A percentile compares a stretch with the other conserved stretches of the same genome.
Conservation (phyloP, 2,113 vertebrate genomes). For the Osmerus mordax region DNA sequence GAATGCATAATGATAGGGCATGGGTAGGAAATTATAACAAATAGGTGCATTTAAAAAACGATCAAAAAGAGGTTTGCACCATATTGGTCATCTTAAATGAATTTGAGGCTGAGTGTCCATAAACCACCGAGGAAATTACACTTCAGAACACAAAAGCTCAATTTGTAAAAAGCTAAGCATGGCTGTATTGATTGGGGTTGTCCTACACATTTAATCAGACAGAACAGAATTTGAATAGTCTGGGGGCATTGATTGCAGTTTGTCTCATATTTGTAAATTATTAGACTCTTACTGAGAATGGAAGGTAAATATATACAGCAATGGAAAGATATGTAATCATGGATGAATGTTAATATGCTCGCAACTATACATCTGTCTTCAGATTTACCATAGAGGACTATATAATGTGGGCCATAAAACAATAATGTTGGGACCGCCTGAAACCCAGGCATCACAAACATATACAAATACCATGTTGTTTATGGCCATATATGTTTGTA, state of each 20-base stretch:
- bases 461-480: slow-evolving; percentile 2
- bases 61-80: slow-evolving; percentile 22
- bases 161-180: slow-evolving; percentile 46
- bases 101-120: slow-evolving; percentile 28
- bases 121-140: slow-evolving; percentile 52
- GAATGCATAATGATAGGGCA: slow-evolving; percentile 32
- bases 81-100: slow-evolving; percentile 40
- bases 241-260: slow-evolving; percentile 6
- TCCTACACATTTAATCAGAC: slow-evolving; percentile 44
- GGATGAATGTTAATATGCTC: slow-evolving; percentile 25
- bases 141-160: slow-evolving; percentile 37
- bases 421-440: background rate
- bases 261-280: slow-evolving; percentile 2
- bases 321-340: slow-evolving; percentile 22
- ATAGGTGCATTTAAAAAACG: slow-evolving; percentile 41
- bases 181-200: slow-evolving; percentile 43
- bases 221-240: slow-evolving; percentile 27
- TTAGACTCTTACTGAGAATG: slow-evolving; percentile 12
- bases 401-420: background rate
- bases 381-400: background rate
- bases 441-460: slow-evolving; percentile 3
- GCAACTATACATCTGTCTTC: background rate
- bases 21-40: slow-evolving; percentile 39
- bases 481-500: slow-evolving; percentile 10
- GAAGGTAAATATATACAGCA: slow-evolving; percentile 12